Base-by-base conservation (phyloP, 2,888 invertebrate species). In the Phoronis australis region DNA sequence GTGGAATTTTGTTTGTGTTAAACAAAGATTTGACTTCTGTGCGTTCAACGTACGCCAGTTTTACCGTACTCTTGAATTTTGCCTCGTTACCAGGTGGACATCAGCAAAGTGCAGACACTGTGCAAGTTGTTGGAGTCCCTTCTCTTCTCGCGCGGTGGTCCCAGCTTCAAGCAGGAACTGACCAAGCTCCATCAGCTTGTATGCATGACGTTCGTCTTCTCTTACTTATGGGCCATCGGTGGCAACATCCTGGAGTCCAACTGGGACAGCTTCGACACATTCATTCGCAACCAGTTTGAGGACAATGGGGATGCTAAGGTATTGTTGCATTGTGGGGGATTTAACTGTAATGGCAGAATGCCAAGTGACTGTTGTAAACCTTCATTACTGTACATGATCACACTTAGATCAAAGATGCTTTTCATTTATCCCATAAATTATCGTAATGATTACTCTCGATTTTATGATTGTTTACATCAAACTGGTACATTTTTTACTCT, bases 161-260 rank as follows among this genome's bases (percentile, higher is more conserved):
- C 83, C 4, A 86, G 86, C 51, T 84, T 84, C 55, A 80, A 81
- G 6, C 80, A 82, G 50, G 82, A 82, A 50, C 68, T 69, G 6
- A 57, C 69, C 23, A 78, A 79, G 51, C 76, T 86, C 0, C 82
- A 84, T 62, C 78, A 79, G 4, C 83, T 88, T 56, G 71, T 92
- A 0, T 83, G 83, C 2, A 87, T 90, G 65, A 83, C 86, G 24
- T 93, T 91, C 68, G 79, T 88, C 26, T 90, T 90, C 78, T 82
- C 86, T 42, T 88, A 87, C 64, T 76, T 90, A 1, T 94, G 93
- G 93, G 82, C 87, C 1, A 76, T 92, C 21, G 90, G 90, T n/a
- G 91, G 91, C 0, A 92, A 92, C 71, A 82, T 90, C 3, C 73
- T 81, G 2, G 90, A 91, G 54, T 66, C 73, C 1, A 84, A 86